These are phyloP conservation scores for Hemibagrus guttatus DNA, from an alignment of 2,797 vertebrate genomes.

Conservation along the genomic window DNA sequence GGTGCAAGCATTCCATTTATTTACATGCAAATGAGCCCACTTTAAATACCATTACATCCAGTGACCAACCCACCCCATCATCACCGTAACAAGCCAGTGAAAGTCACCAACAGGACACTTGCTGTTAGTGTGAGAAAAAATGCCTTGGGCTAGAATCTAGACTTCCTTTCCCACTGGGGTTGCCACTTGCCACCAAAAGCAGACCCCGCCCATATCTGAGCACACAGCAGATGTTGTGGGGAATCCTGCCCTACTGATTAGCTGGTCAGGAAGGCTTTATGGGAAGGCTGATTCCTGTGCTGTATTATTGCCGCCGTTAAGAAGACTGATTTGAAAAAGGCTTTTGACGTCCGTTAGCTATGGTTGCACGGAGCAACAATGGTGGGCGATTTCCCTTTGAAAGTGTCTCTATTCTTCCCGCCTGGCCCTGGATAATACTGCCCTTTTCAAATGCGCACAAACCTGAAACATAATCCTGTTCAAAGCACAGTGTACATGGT, in stretches of 20 bases:
- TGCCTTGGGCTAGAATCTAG: slow-evolving; percentile 62
- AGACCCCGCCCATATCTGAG: slow-evolving; percentile 44
- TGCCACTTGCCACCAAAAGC: slow-evolving; percentile 38
- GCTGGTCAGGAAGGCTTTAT: slow-evolving; percentile 69
- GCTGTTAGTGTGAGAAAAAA: slow-evolving; percentile 29
- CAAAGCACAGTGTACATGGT: slow-evolving; percentile 70
- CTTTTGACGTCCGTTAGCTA: slow-evolving; percentile 72
- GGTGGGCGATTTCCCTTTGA: slow-evolving; percentile 72
- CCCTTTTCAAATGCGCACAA: slow-evolving; percentile 76
- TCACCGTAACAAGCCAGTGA: slow-evolving; percentile 21
- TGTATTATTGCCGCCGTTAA: slow-evolving; percentile 65
- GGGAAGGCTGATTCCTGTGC: slow-evolving; percentile 60
- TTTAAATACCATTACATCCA: slow-evolving; percentile 8
- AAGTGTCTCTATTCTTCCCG: slow-evolving; percentile 72
- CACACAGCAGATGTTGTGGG: slow-evolving; percentile 72
- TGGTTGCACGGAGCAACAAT: slow-evolving; percentile 72
- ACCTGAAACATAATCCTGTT: slow-evolving; percentile 76
- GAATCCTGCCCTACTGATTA: slow-evolving; percentile 70
- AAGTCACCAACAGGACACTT: slow-evolving; percentile 12
- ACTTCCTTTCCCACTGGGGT: slow-evolving; percentile 68
- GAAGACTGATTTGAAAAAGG: slow-evolving; percentile 70
- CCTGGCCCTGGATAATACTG: slow-evolving; percentile 71
- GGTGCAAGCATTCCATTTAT: not conserved
- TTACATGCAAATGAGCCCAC: slow-evolving; percentile 3
- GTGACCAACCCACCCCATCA: not conserved